Percentiles rank a stretch among this genome's conserved stretches.
phyloP scores from a whole-genome alignment of 2,888 invertebrate genomes.

The Cataglyphis livida region DNA sequence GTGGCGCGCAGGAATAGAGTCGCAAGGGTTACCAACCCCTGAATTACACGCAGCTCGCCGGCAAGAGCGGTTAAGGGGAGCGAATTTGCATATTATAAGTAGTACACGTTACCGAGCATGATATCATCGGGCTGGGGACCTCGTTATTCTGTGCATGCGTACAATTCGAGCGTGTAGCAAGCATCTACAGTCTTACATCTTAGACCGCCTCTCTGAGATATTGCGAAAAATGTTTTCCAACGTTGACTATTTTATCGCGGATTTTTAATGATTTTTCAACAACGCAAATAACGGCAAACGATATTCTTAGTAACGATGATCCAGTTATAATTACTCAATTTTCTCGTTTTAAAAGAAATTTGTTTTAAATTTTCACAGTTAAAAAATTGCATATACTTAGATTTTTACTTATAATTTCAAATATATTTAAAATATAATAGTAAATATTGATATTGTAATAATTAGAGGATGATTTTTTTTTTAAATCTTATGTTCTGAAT shows the following conservation, averaged over 20 bases:
- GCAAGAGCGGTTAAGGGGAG: conserved; percentile 72
- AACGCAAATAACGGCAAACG: not conserved
- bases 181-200: conserved; percentile 72
- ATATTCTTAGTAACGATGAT: conserved; percentile 2
- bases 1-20: conserved; percentile 76
- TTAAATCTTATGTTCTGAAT: not conserved
- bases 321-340: conserved; percentile 2
- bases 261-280: not conserved
- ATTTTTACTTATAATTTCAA: not conserved
- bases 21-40: conserved; percentile 81
- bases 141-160: conserved; percentile 83
- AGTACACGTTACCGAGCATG: conserved; percentile 83
- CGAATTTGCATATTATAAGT: conserved; percentile 85
- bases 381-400: not conserved
- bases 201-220: conserved; percentile 52
- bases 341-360: not conserved
- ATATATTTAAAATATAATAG: not conserved
- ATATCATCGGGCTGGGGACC: conserved; percentile 82
- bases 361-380: not conserved
- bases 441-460: not conserved
- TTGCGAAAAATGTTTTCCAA: conserved; percentile 49
- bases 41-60: conserved; percentile 77
- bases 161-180: conserved; percentile 78
- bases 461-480: not conserved
- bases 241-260: conserved; percentile 35